Evolutionary conservation across 1,140 invertebrate genomes (phyloP), one percentile per base, ranked within the genome.

Genomic region (Panulirus ornatus): DNA sequence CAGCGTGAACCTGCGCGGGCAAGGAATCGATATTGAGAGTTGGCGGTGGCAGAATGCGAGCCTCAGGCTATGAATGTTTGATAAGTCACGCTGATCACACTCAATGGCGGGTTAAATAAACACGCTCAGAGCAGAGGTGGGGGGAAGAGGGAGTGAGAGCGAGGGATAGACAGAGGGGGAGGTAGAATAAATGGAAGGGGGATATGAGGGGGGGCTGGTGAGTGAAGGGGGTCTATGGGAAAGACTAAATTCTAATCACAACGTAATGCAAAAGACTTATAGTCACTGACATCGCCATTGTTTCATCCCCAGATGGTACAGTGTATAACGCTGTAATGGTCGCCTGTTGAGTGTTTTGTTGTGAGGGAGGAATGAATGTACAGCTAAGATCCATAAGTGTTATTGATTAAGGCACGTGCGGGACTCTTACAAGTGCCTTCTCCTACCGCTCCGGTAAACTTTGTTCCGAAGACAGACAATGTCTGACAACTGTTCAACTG

Each of bases 81-180:
- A 88, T 88, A 71, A 88, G 76, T 88, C 58, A 47, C 86, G 76
- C 86, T 88, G 86, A 88, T 88, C 86, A 82, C 86, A 70, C 86
- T 88, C 86, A 88, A 88, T 88, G 58, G 86, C 76, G n/a, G 86
- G 76, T 73, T 88, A 88, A 79, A 82, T 82, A 88, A 88, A 88
- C 86, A 88, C 84, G 71, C 84, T 86, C 34, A 51, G n/a, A 47
- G 73, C 38, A 38, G 27, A 30, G 54, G 63, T 54, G 34, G 2
- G 71, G 11, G 71, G 71, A 3, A 2, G 38, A 8, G 38, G 0
- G 58, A 9, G 58, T 22, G 51, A 63, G 3, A 19, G 51, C 0
- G 0, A 2, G 2, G 5, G 9, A 44, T n/a, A 38, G 38, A 51
- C 30, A 36, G 22, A 38, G 22, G 54, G 22, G 47, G 81, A 66